Percentiles rank a stretch among this genome's conserved stretches.
Evolutionary conservation across 2,888 invertebrate species (phyloP).

Genomic region (Hirtodrosophila histrioides): DNA sequence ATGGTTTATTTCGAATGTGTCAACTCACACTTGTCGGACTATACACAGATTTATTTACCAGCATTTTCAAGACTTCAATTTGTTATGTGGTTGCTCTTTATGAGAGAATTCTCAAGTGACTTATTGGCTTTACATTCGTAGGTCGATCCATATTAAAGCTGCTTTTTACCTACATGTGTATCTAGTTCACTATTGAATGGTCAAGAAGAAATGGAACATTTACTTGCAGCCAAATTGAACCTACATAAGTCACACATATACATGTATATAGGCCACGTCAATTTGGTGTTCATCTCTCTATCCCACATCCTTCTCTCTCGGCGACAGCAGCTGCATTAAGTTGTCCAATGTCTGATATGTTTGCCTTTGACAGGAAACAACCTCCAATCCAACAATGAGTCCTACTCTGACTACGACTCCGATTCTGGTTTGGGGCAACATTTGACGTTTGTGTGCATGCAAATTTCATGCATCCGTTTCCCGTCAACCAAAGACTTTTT

Average conservation of each 20-base stretch:
- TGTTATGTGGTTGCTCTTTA: too few species aligned
- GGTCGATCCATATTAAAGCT: too few species aligned
- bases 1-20: too few species aligned
- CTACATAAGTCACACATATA: slow-evolving; percentile 16
- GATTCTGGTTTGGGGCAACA: slow-evolving; percentile 1
- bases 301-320: slow-evolving; percentile 11
- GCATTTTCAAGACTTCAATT: too few species aligned
- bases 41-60: too few species aligned
- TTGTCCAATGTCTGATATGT: slow-evolving; percentile 21
- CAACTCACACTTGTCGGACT: too few species aligned
- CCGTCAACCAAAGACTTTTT: slow-evolving; percentile 31
- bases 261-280: slow-evolving; percentile 23
- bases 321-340: slow-evolving; percentile 37
- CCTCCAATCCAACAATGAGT: slow-evolving; percentile 15
- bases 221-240: not conserved
- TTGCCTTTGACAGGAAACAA: slow-evolving; percentile 38
- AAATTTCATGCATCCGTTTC: slow-evolving; percentile 63
- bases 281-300: slow-evolving; percentile 8
- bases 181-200: not conserved
- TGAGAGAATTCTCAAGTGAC: too few species aligned
- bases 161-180: too few species aligned
- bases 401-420: not conserved
- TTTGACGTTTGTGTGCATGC: slow-evolving; percentile 43
- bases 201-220: too few species aligned
- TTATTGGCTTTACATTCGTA: too few species aligned